Percentiles rank a stretch among this genome's conserved stretches.
These are phyloP conservation scores for Enteromius afrohamiltoni DNA, from an alignment of 2,797 vertebrate species.

Conservation along the genomic window DNA sequence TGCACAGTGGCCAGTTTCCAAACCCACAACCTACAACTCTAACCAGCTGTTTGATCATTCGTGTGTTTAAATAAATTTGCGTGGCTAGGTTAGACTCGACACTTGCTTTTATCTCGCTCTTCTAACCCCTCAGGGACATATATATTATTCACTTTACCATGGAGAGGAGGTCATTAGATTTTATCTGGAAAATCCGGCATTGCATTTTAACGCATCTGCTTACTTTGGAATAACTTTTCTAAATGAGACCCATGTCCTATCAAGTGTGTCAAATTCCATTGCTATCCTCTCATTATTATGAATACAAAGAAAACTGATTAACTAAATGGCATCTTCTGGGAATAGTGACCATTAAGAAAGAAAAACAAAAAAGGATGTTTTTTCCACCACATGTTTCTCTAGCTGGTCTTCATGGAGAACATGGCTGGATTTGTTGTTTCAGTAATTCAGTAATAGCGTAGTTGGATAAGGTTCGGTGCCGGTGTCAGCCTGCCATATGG, in stretches of 20 bases:
- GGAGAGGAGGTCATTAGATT: constrained; percentile 37
- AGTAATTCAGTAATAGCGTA: constrained; percentile 35
- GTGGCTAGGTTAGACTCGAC: constrained; percentile 38
- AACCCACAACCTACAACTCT: constrained; percentile 28
- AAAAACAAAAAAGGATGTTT: not conserved
- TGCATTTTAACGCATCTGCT: constrained; percentile 2
- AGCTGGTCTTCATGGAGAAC: constrained; percentile 13
- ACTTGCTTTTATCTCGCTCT: constrained; percentile 43
- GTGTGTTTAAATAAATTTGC: constrained; percentile 38
- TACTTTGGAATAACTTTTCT: constrained; percentile 11
- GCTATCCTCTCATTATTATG: constrained; percentile 36
- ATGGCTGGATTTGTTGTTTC: constrained; percentile 26
- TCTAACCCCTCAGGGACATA: constrained; percentile 15
- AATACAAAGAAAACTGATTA: constrained; percentile 47
- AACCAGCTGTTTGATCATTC: constrained; percentile 34
- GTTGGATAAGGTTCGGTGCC: constrained; percentile 25
- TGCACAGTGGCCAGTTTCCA: constrained; percentile 32
- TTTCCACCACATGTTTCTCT: not conserved
- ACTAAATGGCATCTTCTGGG: constrained; percentile 32
- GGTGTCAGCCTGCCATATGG: constrained; percentile 43
- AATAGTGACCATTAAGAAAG: constrained; percentile 36
- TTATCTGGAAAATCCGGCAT: constrained; percentile 27
- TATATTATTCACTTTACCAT: constrained; percentile 40
- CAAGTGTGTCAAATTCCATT: constrained; percentile 42
- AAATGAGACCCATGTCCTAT: constrained; percentile 34